Base-by-base conservation (phyloP, 2,113 vertebrate species). In the Paramisgurnus dabryanus region DNA sequence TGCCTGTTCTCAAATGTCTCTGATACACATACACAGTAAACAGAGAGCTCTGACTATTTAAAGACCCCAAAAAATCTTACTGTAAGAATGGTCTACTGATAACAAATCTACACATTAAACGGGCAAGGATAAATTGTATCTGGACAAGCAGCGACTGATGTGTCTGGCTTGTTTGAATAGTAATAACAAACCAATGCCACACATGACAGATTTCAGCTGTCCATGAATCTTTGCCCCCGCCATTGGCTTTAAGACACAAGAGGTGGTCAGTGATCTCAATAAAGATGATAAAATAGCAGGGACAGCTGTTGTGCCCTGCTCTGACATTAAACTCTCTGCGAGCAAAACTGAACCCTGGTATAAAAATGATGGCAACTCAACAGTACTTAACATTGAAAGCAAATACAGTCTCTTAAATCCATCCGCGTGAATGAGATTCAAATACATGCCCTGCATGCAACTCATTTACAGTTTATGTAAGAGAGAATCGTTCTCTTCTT, bases 1-100 rank as follows among this genome's bases (percentile, higher is more conserved):
- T 68, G 68, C 82, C 84, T 88, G 86, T 15, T 87, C 22, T 88
- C 78, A 80, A 18, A 39, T 63, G 15, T 66, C 67, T 65, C 18
- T 40, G 1, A 58, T 3, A 50, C 73, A 66, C 67, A 67, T 81
- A 76, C 39, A 82, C 65, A 8, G 74, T 34, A 34, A 34, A 34
- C 27, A 2, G 65, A 13, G 10, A 40, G 22, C 45, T 50, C 22
- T 17, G 39, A 43, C 55, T n/a, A 34, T 34, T 34, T 34, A 34
- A 34, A 34, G 34, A 43, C 43, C 41, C 34, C 9, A 11, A 50
- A 50, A 50, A 49, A 47, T 4, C 2, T 34, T 2, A 34, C 3
- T 34, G 27, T 34, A 34, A 34, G 27, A 3, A 34, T 34, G 27
- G 27, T 34, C 27, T 34, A 34, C 27, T 34, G 27, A 34, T 34